These are phyloP conservation scores for Suncus etruscus DNA, from an alignment of 2,113 vertebrate species.

Conservation along the genomic window DNA sequence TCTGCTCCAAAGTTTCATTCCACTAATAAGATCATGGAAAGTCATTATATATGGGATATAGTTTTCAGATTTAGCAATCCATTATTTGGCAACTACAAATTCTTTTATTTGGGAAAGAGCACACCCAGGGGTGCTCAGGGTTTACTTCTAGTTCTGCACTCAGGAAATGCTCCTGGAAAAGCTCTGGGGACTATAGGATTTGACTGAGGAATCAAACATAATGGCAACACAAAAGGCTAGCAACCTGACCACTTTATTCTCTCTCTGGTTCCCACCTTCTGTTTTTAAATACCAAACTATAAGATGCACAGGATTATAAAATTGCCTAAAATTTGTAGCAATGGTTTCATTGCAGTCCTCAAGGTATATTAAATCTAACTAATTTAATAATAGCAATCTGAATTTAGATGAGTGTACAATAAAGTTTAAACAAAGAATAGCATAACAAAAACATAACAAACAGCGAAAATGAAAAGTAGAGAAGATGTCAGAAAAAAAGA, in stretches of 20 bases:
- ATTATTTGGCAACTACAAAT: not conserved
- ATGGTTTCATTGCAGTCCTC: not conserved
- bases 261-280: too few relatives aligned
- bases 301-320: not conserved
- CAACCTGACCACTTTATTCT: too few relatives aligned
- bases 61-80: not conserved
- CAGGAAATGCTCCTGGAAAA: too few relatives aligned
- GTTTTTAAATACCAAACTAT: not conserved
- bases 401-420: not conserved
- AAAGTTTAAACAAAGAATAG: conserved; percentile 28
- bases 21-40: not conserved
- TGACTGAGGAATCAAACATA: too few relatives aligned
- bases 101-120: not conserved
- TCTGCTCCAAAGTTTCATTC: not conserved
- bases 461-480: not conserved
- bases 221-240: too few relatives aligned
- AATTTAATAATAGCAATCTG: conserved; percentile 1
- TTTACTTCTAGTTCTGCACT: too few relatives aligned
- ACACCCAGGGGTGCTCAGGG: too few relatives aligned
- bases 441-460: not conserved
- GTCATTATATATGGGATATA: not conserved
- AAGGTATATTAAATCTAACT: conserved; percentile 18
- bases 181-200: too few relatives aligned
- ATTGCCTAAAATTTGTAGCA: conserved; percentile 19
- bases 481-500: not conserved